These are phyloP conservation scores for Leuciscus idus DNA, from an alignment of 2,113 vertebrate genomes.

Conservation along the genomic window DNA sequence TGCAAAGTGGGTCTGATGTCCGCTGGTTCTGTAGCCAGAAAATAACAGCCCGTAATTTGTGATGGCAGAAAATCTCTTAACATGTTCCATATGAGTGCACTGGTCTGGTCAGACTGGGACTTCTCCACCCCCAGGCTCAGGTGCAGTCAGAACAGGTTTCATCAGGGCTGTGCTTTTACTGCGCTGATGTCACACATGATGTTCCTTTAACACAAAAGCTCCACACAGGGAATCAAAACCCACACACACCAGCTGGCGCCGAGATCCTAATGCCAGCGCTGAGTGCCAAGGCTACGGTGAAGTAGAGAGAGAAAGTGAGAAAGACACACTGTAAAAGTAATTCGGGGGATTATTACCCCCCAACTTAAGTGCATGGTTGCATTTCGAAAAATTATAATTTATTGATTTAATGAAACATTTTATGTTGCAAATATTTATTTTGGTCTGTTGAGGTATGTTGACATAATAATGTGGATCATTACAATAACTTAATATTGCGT, in stretches of 20 bases:
- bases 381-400: neutral
- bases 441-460: neutral
- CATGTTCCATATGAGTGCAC: neutral
- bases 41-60: neutral
- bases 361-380: neutral
- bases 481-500: too few relatives aligned
- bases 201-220: slow-evolving; percentile 51
- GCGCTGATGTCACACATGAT: slow-evolving; percentile 46
- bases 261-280: slow-evolving; percentile 23
- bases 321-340: neutral
- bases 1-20: neutral
- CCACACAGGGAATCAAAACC: slow-evolving; percentile 48
- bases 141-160: slow-evolving; percentile 41
- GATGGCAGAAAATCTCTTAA: slow-evolving; percentile 3
- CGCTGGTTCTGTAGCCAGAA: neutral
- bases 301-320: neutral
- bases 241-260: slow-evolving; percentile 58
- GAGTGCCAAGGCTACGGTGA: slow-evolving; percentile 29
- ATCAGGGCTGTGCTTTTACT: slow-evolving; percentile 46
- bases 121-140: slow-evolving; percentile 2
- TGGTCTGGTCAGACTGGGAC: slow-evolving; percentile 7
- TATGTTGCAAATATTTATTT: neutral
- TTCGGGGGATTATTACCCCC: too few relatives aligned
- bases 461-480: neutral
- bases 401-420: neutral